These are phyloP conservation scores for Chamaetylas fuelleborni DNA, from an alignment of 2,113 vertebrate species.

Conservation along the genomic window DNA sequence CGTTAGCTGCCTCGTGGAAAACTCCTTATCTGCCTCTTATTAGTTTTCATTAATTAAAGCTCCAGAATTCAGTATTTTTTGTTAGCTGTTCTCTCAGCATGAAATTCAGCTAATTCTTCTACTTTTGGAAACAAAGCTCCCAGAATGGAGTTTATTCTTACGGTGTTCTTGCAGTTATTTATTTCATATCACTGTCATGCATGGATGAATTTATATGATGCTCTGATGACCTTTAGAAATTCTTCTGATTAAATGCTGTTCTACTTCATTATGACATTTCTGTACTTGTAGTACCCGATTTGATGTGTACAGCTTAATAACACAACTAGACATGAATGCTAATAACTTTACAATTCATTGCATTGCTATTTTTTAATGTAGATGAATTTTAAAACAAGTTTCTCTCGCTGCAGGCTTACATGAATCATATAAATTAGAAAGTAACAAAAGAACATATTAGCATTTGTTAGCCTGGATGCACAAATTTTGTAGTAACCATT, in stretches of 20 bases:
- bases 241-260: slow-evolving; percentile 74
- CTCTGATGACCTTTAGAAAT: slow-evolving; percentile 77
- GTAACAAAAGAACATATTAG: slow-evolving; percentile 85
- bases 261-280: slow-evolving; percentile 75
- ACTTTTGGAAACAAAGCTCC: slow-evolving; percentile 14
- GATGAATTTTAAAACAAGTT: slow-evolving; percentile 83
- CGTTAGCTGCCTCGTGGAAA: slow-evolving; percentile 8
- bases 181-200: slow-evolving; percentile 63
- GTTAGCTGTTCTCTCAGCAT: not conserved
- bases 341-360: slow-evolving; percentile 80
- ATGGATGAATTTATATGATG: slow-evolving; percentile 65
- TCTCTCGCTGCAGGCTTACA: slow-evolving; percentile 78
- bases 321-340: slow-evolving; percentile 75
- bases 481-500: slow-evolving; percentile 77
- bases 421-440: slow-evolving; percentile 83
- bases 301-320: slow-evolving; percentile 79
- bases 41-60: slow-evolving; percentile 64
- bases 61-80: slow-evolving; percentile 2
- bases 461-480: slow-evolving; percentile 82
- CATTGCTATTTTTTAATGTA: slow-evolving; percentile 74
- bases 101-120: slow-evolving; percentile 43
- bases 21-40: slow-evolving; percentile 44
- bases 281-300: slow-evolving; percentile 73
- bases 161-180: slow-evolving; percentile 58
- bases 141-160: slow-evolving; percentile 45